A percentile compares a stretch with the other conserved stretches of the same genome.
Evolutionary conservation across 37 sponge, comb jelly and placozoan genomes (phyloP).

Genomic region (Tethya wilhelma): DNA sequence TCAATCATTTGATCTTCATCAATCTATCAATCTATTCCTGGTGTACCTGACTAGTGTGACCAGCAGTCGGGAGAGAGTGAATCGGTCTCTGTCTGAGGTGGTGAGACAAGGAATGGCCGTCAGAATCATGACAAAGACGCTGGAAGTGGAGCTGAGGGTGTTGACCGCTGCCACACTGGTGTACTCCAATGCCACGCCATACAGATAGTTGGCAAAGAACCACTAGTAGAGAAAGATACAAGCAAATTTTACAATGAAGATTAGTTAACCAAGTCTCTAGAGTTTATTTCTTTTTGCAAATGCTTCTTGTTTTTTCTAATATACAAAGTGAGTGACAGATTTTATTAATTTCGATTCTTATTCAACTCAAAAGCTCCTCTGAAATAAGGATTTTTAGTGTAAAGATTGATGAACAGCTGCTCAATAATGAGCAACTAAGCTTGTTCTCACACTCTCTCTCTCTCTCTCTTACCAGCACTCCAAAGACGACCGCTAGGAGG

Average conservation of each 20-base stretch:
- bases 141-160: constrained; percentile 71
- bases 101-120: constrained; percentile 66
- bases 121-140: constrained; percentile 86
- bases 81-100: constrained; percentile 49
- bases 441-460: not conserved
- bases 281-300: too few species aligned
- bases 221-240: constrained; percentile 46
- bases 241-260: not conserved
- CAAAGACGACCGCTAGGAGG: constrained; percentile 65
- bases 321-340: too few species aligned
- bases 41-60: constrained; percentile 67
- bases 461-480: constrained; percentile 57
- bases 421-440: too few species aligned
- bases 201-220: constrained; percentile 93
- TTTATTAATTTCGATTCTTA: too few species aligned
- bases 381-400: too few species aligned
- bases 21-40: not conserved
- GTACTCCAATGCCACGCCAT: constrained; percentile 52
- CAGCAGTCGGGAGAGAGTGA: constrained; percentile 81
- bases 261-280: too few species aligned
- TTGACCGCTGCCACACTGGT: constrained; percentile 77
- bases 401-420: too few species aligned
- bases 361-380: too few species aligned
- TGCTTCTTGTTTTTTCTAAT: too few species aligned
- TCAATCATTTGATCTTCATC: too few species aligned